Conservation (phyloP, 2,113 vertebrate genomes). For the Echinops telfairi region DNA sequence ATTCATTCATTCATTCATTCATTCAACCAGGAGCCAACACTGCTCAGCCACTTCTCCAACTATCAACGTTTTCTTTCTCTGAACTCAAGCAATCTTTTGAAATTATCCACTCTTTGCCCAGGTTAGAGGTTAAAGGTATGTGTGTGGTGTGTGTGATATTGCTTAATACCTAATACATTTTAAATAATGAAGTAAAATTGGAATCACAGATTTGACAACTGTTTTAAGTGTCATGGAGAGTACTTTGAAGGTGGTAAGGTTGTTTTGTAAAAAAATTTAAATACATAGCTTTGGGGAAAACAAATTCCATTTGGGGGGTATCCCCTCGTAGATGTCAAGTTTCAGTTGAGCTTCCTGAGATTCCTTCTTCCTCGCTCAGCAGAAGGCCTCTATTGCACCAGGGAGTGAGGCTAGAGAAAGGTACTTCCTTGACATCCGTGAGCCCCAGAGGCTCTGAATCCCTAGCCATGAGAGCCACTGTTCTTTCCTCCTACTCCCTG, state of each 20-base stretch:
- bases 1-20: not conserved
- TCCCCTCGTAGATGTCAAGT: not conserved
- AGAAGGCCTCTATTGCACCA: too few species aligned
- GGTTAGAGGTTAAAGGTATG: not conserved
- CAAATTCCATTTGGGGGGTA: too few species aligned
- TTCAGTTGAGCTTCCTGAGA: not conserved
- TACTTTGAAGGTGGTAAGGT: too few species aligned
- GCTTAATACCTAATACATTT: not conserved
- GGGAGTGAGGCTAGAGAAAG: not conserved
- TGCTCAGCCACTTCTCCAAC: not conserved
- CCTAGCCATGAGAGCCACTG: not conserved
- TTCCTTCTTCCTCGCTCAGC: too few species aligned
- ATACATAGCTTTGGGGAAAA: too few species aligned
- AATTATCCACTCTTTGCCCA: not conserved
- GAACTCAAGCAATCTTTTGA: not conserved
- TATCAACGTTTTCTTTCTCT: slow-evolving; percentile 42
- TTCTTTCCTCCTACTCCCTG: not conserved
- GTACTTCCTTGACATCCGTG: not conserved
- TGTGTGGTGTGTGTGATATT: not conserved
- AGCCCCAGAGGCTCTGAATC: not conserved
- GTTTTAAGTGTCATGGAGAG: too few species aligned
- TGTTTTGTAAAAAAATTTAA: too few species aligned
- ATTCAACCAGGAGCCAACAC: not conserved
- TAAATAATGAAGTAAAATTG: not conserved
- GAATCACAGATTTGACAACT: too few species aligned